phyloP scores from a whole-genome alignment of 1,140 invertebrate genomes.

The Lepidurus arcticus region DNA sequence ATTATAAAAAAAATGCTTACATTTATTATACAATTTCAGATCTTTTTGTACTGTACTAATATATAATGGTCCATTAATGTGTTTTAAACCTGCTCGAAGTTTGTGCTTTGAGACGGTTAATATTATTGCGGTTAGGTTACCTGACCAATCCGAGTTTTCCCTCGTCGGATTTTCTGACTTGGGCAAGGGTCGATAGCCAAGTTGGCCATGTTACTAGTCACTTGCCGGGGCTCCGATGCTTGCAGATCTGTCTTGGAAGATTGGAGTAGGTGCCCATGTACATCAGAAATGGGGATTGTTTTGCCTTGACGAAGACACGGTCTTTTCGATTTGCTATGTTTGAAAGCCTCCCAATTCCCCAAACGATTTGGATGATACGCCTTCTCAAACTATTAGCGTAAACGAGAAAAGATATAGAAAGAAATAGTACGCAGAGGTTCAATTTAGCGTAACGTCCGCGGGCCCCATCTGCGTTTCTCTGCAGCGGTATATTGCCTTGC shows the following conservation, averaged over 20 bases:
- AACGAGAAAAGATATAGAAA: neutral
- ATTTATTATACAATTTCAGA: too few species aligned
- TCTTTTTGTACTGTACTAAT: too few species aligned
- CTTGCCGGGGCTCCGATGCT: neutral
- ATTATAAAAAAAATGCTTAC: too few species aligned
- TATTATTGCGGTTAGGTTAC: neutral
- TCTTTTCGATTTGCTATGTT: slow-evolving; percentile 25
- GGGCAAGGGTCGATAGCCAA: neutral
- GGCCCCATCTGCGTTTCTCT: neutral
- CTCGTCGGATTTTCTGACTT: neutral
- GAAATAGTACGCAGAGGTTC: neutral
- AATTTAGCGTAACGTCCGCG: neutral
- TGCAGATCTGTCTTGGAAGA: neutral
- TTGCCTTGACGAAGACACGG: slow-evolving; percentile 14
- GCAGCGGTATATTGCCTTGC: neutral
- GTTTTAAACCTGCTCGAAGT: too few species aligned
- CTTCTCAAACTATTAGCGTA: slow-evolving; percentile 32
- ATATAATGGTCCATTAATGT: too few species aligned
- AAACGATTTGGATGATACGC: slow-evolving; percentile 30
- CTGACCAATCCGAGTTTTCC: neutral
- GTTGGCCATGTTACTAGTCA: neutral
- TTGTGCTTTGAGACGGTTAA: neutral
- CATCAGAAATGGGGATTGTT: slow-evolving; percentile 24
- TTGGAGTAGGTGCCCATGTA: neutral
- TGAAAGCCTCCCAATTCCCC: slow-evolving; percentile 31